phyloP scores from a whole-genome alignment of 2,113 vertebrate genomes.

The Hypanus sabinus region DNA sequence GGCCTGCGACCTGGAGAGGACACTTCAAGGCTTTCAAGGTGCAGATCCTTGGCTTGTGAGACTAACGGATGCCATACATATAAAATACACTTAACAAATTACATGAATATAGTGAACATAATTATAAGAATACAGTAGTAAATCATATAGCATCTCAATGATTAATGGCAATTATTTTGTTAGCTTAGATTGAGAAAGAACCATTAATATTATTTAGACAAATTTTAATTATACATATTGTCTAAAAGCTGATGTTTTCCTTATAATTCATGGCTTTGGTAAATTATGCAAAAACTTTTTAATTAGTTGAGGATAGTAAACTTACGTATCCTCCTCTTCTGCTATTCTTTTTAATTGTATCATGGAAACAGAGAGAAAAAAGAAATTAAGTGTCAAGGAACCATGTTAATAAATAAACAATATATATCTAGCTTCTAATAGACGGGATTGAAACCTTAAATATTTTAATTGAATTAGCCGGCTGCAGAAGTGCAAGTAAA shows the following conservation, averaged over 20 bases:
- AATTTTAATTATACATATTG: neutral
- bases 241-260: neutral
- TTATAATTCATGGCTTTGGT: neutral
- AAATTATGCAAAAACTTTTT: neutral
- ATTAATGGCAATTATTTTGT: neutral
- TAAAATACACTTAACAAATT: too few relatives aligned
- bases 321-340: neutral
- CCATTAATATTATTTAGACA: neutral
- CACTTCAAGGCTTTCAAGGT: too few relatives aligned
- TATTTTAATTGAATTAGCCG: neutral
- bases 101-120: neutral
- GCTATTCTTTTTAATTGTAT: neutral
- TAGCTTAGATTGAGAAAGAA: neutral
- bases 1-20: too few relatives aligned
- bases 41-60: too few relatives aligned
- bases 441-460: neutral
- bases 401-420: neutral
- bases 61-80: too few relatives aligned
- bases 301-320: neutral
- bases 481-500: neutral
- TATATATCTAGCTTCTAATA: neutral
- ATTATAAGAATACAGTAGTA: neutral
- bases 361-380: neutral
- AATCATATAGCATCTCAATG: neutral
- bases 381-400: neutral